Evolutionary conservation across 2,797 vertebrate species (phyloP).

Genomic region (Crotalus adamanteus): DNA sequence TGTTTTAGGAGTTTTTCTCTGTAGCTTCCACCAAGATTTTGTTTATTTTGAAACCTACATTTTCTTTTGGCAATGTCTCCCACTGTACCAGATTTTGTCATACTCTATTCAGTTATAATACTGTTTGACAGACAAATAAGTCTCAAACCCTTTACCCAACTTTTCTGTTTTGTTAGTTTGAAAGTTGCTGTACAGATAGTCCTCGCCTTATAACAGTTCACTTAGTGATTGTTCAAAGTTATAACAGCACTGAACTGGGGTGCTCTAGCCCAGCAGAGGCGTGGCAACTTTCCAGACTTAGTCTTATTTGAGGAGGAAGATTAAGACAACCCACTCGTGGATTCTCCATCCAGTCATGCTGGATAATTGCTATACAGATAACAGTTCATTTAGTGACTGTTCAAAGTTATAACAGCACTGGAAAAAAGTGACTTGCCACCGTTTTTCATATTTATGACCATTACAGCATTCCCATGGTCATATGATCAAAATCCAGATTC

Average conservation of each 20-base stretch:
- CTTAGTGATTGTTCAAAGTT: neutral
- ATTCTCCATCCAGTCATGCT: too few species aligned
- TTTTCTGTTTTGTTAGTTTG: neutral
- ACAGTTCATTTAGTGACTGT: neutral
- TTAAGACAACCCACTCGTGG: too few species aligned
- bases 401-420: neutral
- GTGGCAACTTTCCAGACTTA: too few species aligned
- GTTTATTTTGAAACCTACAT: neutral
- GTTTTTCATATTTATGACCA: neutral
- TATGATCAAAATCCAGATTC: neutral
- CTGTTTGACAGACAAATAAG: neutral
- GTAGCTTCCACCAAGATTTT: neutral
- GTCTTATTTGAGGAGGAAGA: too few species aligned
- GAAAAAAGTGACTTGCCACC: neutral
- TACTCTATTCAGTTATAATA: neutral
- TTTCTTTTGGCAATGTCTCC: neutral
- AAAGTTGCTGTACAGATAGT: neutral
- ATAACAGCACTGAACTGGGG: neutral
- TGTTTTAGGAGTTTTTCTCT: neutral
- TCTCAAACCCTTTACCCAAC: neutral
- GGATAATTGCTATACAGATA: neutral
- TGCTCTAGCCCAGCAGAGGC: too few species aligned
- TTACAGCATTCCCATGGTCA: neutral
- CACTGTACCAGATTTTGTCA: neutral
- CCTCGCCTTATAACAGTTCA: neutral